Evolutionary conservation across 2,113 vertebrate genomes (phyloP).

Genomic region (Lasiurus borealis): DNA sequence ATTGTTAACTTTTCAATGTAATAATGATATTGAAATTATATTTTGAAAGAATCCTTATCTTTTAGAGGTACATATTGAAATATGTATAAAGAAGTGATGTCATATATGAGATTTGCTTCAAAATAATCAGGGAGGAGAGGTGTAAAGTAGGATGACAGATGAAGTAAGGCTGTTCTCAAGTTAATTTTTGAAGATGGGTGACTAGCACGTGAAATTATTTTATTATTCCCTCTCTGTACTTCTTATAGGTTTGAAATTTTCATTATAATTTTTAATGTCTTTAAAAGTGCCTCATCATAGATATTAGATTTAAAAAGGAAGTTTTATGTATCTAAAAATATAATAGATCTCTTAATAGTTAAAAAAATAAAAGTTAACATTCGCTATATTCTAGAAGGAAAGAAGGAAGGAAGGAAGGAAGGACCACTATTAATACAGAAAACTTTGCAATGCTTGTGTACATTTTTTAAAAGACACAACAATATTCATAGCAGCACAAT

Average conservation of each 20-base stretch:
- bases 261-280: neutral
- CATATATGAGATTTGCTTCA: neutral
- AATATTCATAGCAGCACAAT: neutral
- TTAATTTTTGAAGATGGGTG: neutral
- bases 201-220: neutral
- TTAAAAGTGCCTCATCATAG: neutral
- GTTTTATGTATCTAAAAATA: neutral
- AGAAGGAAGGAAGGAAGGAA: neutral
- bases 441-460: neutral
- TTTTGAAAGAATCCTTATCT: neutral
- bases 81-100: neutral
- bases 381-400: neutral
- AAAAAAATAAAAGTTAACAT: neutral
- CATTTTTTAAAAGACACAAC: neutral
- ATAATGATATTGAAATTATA: neutral
- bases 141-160: too few species aligned
- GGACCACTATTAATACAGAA: neutral
- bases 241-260: neutral
- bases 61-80: neutral
- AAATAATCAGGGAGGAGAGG: neutral
- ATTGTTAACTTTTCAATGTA: neutral
- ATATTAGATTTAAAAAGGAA: neutral
- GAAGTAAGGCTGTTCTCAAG: neutral
- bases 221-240: neutral
- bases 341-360: neutral